Conservation (phyloP, 2,888 invertebrate species). For the Platerodrilus igneus region DNA sequence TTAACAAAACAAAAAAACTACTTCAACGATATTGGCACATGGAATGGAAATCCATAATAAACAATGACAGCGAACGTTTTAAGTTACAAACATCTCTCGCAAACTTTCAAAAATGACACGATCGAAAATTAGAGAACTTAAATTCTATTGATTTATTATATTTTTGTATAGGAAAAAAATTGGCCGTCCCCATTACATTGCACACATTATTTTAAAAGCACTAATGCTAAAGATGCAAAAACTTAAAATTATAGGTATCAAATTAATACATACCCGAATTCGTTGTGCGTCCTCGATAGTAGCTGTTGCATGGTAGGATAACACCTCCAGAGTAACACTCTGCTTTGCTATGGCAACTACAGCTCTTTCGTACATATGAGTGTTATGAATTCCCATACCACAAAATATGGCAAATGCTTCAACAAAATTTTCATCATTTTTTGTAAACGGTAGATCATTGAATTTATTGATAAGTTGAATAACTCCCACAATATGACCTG, state of each 20-base stretch:
- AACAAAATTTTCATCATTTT: constrained; percentile 94
- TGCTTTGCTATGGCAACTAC: constrained; percentile 95
- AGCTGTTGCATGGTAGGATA: constrained; percentile 94
- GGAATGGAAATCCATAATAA: too few relatives aligned
- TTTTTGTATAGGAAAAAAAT: too few relatives aligned
- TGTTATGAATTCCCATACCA: constrained; percentile 96
- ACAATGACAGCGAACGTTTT: too few relatives aligned
- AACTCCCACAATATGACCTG: constrained; percentile 87
- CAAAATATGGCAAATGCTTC: constrained; percentile 97
- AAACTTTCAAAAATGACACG: too few relatives aligned
- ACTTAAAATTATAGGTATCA: not conserved
- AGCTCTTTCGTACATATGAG: constrained; percentile 95
- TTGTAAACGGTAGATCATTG: constrained; percentile 83
- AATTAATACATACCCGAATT: constrained; percentile 64
- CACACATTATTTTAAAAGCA: too few relatives aligned
- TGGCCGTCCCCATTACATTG: too few relatives aligned
- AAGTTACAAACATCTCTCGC: too few relatives aligned
- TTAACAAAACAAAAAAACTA: too few relatives aligned
- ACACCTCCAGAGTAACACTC: constrained; percentile 87
- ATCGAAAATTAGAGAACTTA: too few relatives aligned
- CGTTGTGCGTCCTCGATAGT: constrained; percentile 82
- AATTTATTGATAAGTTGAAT: constrained; percentile 91
- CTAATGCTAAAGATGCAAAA: too few relatives aligned
- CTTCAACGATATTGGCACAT: too few relatives aligned
- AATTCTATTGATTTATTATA: too few relatives aligned